Evolutionary conservation across 2,797 vertebrate species (phyloP).

Genomic region (Eulemur coronatus): DNA sequence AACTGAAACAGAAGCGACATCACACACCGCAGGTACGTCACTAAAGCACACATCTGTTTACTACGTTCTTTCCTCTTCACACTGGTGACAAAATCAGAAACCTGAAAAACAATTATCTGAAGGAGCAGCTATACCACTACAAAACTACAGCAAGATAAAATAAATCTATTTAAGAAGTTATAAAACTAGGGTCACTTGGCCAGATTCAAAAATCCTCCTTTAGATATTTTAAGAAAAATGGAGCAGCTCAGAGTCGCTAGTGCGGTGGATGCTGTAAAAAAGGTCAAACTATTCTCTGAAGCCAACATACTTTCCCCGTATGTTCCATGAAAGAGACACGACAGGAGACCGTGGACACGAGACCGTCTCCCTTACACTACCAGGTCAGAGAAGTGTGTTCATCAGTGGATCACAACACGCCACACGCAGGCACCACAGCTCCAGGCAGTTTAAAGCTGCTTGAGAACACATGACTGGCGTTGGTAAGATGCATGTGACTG

Average conservation of each 20-base stretch:
- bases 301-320: background rate
- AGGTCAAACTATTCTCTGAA: background rate
- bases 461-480: background rate
- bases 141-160: background rate
- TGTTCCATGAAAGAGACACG: background rate
- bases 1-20: background rate
- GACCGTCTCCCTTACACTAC: background rate
- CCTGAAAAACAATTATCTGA: background rate
- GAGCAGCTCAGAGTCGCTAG: background rate
- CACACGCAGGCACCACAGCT: background rate
- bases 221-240: conserved; percentile 44
- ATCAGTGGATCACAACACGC: background rate
- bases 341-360: background rate
- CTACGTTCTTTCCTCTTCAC: background rate
- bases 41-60: background rate
- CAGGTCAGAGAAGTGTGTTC: background rate
- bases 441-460: background rate
- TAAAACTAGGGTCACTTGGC: background rate
- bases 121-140: background rate
- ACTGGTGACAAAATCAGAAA: background rate
- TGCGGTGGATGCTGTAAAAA: background rate
- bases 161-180: background rate
- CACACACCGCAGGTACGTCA: rapidly evolving
- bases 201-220: conserved; percentile 35
- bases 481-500: background rate